These are phyloP conservation scores for Chelonus formosanus DNA, from an alignment of 2,888 invertebrate genomes.

Conservation along the genomic window DNA sequence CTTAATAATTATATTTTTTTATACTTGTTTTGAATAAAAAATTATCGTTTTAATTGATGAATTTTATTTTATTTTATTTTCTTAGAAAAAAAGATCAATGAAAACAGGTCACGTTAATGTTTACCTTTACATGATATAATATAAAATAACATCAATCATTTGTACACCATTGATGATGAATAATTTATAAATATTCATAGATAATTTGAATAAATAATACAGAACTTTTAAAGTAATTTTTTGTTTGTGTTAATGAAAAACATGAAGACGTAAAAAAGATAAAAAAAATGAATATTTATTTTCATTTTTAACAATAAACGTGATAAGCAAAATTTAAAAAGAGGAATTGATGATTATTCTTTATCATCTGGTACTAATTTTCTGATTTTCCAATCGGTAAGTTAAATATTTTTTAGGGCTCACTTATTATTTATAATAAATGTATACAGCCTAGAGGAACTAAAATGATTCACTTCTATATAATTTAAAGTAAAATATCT, in stretches of 20 bases:
- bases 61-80: background rate
- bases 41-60: background rate
- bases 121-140: background rate
- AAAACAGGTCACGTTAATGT: background rate
- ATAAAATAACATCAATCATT: constrained; percentile 41
- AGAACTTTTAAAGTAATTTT: background rate
- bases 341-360: too few relatives aligned
- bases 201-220: too few relatives aligned
- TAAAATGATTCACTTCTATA: too few relatives aligned
- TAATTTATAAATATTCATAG: constrained; percentile 51
- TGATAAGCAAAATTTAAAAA: background rate
- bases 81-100: background rate
- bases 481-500: too few relatives aligned
- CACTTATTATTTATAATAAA: constrained; percentile 2
- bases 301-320: background rate
- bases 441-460: constrained; percentile 1
- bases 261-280: background rate
- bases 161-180: constrained; percentile 48
- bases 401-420: background rate
- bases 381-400: too few relatives aligned
- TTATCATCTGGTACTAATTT: too few relatives aligned
- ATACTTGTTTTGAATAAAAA: background rate
- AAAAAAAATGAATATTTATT: background rate
- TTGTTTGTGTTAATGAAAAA: constrained; percentile 9
- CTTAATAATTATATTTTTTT: too few relatives aligned